Evolutionary conservation across 2,888 invertebrate genomes (phyloP).

Genomic region (Arenicola marina): DNA sequence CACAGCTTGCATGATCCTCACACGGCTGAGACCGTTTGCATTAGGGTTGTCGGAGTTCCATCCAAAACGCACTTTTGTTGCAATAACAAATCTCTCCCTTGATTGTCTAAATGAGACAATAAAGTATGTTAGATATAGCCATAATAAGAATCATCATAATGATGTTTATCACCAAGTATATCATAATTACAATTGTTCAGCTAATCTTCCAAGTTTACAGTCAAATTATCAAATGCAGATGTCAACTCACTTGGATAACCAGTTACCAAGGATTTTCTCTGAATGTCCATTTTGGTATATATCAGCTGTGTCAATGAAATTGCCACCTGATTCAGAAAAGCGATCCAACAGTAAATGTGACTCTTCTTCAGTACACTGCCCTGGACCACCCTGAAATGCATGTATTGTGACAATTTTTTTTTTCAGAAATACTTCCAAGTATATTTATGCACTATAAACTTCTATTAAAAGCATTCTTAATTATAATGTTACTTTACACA

Average conservation of each 20-base stretch:
- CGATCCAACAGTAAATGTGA: constrained; percentile 45
- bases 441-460: too few relatives aligned
- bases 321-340: constrained; percentile 50
- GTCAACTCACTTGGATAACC: constrained; percentile 37
- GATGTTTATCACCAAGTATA: too few relatives aligned
- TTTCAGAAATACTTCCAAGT: too few relatives aligned
- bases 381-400: neutral
- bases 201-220: too few relatives aligned
- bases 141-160: neutral
- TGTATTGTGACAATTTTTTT: too few relatives aligned
- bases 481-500: too few relatives aligned
- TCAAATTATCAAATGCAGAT: neutral
- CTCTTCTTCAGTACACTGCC: constrained; percentile 28
- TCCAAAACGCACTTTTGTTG: constrained; percentile 24
- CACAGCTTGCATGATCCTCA: constrained; percentile 39
- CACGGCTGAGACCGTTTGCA: constrained; percentile 40
- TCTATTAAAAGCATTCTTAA: too few relatives aligned
- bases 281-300: constrained; percentile 43
- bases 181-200: too few relatives aligned
- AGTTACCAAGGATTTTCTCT: constrained; percentile 51
- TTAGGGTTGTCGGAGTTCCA: constrained; percentile 31
- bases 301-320: constrained; percentile 55
- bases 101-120: neutral
- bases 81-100: constrained; percentile 12
- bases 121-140: neutral